These are phyloP conservation scores for Nephrotoma guestfalica DNA, from an alignment of 2,888 invertebrate genomes.

Conservation along the genomic window DNA sequence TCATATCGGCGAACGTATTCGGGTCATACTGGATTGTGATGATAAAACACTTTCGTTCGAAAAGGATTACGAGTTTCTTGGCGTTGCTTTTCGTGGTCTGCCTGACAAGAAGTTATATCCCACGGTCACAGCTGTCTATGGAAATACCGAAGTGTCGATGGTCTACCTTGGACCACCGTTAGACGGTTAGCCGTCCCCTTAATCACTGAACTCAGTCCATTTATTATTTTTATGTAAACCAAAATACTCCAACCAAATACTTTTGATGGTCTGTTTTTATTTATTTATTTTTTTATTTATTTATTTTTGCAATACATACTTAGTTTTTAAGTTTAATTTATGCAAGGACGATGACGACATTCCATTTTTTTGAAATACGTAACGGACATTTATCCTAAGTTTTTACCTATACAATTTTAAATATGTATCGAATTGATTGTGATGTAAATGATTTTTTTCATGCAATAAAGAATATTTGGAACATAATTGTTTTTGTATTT, in stretches of 20 bases:
- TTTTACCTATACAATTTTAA: not conserved
- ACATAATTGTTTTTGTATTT: not conserved
- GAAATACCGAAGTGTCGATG: slow-evolving; percentile 99
- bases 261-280: not conserved
- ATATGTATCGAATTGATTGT: not conserved
- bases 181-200: slow-evolving; percentile 45
- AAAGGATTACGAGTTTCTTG: slow-evolving; percentile 94
- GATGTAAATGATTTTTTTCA: not conserved
- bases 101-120: slow-evolving; percentile 89
- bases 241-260: not conserved
- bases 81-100: slow-evolving; percentile 91
- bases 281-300: not conserved
- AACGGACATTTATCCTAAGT: not conserved
- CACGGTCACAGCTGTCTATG: slow-evolving; percentile 95
- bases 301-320: not conserved
- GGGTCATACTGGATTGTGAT: slow-evolving; percentile 96
- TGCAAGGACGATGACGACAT: not conserved
- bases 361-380: not conserved
- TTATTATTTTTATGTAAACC: not conserved
- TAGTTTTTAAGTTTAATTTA: not conserved
- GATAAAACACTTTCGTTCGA: slow-evolving; percentile 94
- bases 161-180: slow-evolving; percentile 93
- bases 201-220: not conserved
- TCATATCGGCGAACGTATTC: slow-evolving; percentile 93
- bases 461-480: not conserved